phyloP scores from a whole-genome alignment of 1,140 invertebrate genomes.

The Geopemphigus sp. region DNA sequence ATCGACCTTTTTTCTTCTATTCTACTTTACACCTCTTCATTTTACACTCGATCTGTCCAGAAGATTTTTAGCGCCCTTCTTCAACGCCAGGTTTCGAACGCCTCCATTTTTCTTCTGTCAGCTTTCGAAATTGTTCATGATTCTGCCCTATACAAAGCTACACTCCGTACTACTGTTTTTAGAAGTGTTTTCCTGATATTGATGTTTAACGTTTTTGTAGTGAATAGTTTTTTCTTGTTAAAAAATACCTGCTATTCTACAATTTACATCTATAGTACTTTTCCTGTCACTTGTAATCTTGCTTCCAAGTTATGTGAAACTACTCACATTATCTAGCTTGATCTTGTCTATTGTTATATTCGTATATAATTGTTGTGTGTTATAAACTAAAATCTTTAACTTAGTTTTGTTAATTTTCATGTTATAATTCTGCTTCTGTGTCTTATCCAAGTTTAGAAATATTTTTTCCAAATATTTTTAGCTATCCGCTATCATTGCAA shows the following conservation, averaged over 20 bases:
- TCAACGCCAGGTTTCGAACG: background rate
- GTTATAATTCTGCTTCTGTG: background rate
- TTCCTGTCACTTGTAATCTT: background rate
- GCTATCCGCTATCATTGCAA: background rate
- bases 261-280: no score
- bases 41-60: background rate
- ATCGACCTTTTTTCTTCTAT: background rate
- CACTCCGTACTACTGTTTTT: background rate
- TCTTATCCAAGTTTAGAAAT: background rate
- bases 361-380: background rate
- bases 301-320: background rate
- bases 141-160: background rate
- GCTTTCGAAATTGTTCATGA: background rate
- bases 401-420: background rate
- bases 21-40: background rate
- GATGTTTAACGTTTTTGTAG: background rate
- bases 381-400: background rate
- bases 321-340: background rate
- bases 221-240: slow-evolving; percentile 7
- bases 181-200: background rate
- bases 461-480: background rate
- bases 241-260: no score
- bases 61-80: background rate
- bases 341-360: background rate
- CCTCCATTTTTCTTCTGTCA: background rate